These are phyloP conservation scores for Tamandua tetradactyla DNA, from an alignment of 2,797 vertebrate species.

Conservation along the genomic window DNA sequence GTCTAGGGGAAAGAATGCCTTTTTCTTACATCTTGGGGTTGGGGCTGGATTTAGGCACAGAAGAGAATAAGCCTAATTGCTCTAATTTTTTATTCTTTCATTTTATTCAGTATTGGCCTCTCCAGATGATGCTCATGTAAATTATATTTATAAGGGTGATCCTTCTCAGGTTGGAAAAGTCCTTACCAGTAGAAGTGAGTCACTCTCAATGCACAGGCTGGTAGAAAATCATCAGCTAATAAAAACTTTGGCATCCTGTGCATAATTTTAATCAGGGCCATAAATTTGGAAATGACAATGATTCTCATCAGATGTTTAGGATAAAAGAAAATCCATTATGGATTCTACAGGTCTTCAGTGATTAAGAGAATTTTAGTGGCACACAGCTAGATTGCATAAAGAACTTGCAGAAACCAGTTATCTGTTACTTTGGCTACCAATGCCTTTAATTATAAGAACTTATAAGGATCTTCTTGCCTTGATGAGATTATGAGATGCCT, in stretches of 20 bases:
- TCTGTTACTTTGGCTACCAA: conserved; percentile 3
- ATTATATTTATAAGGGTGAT: not conserved
- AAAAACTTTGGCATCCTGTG: not conserved
- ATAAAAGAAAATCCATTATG: not conserved
- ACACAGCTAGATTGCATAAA: not conserved
- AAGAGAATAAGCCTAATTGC: not conserved
- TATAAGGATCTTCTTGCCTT: not conserved
- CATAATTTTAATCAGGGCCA: not conserved
- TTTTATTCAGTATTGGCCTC: not conserved
- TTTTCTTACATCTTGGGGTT: not conserved
- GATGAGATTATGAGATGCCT: conserved; percentile 21
- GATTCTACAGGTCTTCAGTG: not conserved
- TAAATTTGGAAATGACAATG: not conserved
- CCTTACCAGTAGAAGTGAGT: not conserved
- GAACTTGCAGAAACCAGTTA: not conserved
- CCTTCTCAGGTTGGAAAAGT: not conserved
- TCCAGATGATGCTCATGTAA: not conserved
- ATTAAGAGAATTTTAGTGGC: not conserved
- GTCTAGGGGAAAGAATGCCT: not conserved
- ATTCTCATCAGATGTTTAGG: not conserved
- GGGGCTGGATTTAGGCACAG: not conserved
- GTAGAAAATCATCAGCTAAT: not conserved
- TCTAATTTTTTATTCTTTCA: not conserved
- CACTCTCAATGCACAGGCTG: not conserved
- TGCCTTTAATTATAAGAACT: not conserved